Base-by-base conservation (phyloP, 2,888 invertebrate genomes). In the Drosophila monieri region DNA sequence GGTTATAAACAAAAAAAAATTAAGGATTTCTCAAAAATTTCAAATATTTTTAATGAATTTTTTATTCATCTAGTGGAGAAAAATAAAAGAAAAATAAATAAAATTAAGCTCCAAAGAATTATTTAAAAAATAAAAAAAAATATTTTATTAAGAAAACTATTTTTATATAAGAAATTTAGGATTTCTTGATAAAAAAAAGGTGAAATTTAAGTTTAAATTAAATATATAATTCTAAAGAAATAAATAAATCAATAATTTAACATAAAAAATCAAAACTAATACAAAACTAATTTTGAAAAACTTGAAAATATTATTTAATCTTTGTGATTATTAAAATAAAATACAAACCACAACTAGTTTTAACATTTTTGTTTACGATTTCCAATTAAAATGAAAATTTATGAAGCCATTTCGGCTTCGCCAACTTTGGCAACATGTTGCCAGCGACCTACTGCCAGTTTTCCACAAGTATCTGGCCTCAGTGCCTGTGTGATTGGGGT, bases 381-480 rank as follows among this genome's bases (percentile, higher is more conserved):
- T 35, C 6, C 14, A 35, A 35, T 35, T 35, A 35, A 35, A 35
- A 35, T 35, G 6, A 0, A 41, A 41, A 41, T 18, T 41, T 18
- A 18, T 14, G 41, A 41, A 18, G 18, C 18, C 15, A 18, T 41
- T 41, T 18, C 2, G n/a, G 39, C 15, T 32, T 3, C 14, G 43
- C 21, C 9, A 6, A 23, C 18, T 60, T 64, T 27, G 46, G 61
- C 61, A 61, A 46, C 64, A 64, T 64, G 64, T 61, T 64, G 64
- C 64, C 61, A 61, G 64, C 64, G 51, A 52, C 62, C 62, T 60
- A 62, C 44, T 61, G 59, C 41, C 58, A 43, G 53, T n/a, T 43
- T 35, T 35, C 35, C 35, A 35, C 35, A 35, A 35, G 53, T 21
- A 41, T 4, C 15, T 43, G 21, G 3, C 21, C 21, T 23, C 21